These are phyloP conservation scores for Hylyphantes graminicola DNA, from an alignment of 1,140 invertebrate species.

Conservation along the genomic window DNA sequence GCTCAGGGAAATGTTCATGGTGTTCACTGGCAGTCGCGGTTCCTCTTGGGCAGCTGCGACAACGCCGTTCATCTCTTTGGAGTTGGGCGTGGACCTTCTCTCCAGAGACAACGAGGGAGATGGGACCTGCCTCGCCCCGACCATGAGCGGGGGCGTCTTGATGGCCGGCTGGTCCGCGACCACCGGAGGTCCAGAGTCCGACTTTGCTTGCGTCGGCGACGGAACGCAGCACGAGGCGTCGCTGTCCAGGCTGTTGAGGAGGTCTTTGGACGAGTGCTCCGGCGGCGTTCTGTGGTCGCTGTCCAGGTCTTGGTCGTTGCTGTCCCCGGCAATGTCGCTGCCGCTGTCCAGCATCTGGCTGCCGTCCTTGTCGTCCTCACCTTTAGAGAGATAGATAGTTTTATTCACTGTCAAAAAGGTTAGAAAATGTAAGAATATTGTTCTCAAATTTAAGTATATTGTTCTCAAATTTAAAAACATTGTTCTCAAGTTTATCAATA, in stretches of 20 bases:
- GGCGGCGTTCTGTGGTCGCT: slow-evolving; percentile 51
- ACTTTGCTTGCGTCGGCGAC: slow-evolving; percentile 34
- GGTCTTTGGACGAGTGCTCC: slow-evolving; percentile 46
- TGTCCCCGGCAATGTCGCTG: slow-evolving; percentile 51
- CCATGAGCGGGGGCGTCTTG: slow-evolving; percentile 27
- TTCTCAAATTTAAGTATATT: no score
- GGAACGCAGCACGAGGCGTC: slow-evolving; percentile 53
- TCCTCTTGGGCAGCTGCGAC: slow-evolving; percentile 19
- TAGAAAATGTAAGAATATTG: no score
- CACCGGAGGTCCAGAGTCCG: slow-evolving; percentile 7
- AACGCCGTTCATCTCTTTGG: background rate
- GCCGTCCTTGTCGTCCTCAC: slow-evolving; percentile 74
- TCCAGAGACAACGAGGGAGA: slow-evolving; percentile 42
- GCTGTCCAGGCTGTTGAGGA: slow-evolving; percentile 47
- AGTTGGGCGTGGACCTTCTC: slow-evolving; percentile 44
- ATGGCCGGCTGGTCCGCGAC: slow-evolving; percentile 1
- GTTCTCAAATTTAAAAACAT: no score
- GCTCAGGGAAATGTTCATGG: slow-evolving; percentile 25
- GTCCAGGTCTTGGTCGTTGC: slow-evolving; percentile 50
- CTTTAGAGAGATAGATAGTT: slow-evolving; percentile 78
- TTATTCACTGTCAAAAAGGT: no score
- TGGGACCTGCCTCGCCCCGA: background rate
- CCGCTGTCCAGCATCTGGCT: slow-evolving; percentile 50
- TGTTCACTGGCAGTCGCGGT: slow-evolving; percentile 18
- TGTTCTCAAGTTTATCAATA: no score